Evolutionary conservation across 2,888 invertebrate species (phyloP), one percentile per base, ranked within the genome.

Genomic region (Spilosoma lubricipeda): DNA sequence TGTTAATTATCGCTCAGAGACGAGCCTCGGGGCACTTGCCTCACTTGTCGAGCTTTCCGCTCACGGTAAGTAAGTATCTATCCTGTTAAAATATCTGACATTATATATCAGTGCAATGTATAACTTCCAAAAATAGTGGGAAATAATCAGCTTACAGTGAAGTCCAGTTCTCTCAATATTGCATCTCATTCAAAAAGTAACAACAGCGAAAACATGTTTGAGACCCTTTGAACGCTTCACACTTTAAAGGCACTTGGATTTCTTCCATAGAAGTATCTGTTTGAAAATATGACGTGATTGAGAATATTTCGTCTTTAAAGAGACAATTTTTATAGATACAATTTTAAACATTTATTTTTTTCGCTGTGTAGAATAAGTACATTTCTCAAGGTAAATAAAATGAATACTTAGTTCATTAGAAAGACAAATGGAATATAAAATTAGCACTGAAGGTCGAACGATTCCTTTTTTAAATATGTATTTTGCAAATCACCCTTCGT

Each of bases 1-100:
- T 86, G 86, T 87, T 91, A 93, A 93, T 93, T 93, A 93, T 90
- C 84, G 87, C 86, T 85, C 84, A 84, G 77, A 88, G 88, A 87
- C 83, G 86, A 80, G 86, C 85, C 80, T 68, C 52, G 48, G 73
- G 85, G 87, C 83, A 70, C 73, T 72, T 75, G 52, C 59, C 70
- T 68, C 71, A 67, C 77, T 74, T 67, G 70, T 64, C 64, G 48
- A 59, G 36, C 64, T 39, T 63, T 78, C 59, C 69, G 69, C 66
- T 74, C 69, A 71, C 63, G 69, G 64, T 67, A 73, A 74, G 77
- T 75, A 80, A 74, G 77, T 75, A 80, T 76, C 73, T 80, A 77
- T 75, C 70, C 65, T 39, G 67, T 76, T 65, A 65, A 71, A 72
- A 70, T 82, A 75, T 74, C 77, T 72, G 64, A 79, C 23, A 63